These are phyloP conservation scores for Pardalotus punctatus DNA, from an alignment of 2,113 vertebrate species.

Conservation along the genomic window DNA sequence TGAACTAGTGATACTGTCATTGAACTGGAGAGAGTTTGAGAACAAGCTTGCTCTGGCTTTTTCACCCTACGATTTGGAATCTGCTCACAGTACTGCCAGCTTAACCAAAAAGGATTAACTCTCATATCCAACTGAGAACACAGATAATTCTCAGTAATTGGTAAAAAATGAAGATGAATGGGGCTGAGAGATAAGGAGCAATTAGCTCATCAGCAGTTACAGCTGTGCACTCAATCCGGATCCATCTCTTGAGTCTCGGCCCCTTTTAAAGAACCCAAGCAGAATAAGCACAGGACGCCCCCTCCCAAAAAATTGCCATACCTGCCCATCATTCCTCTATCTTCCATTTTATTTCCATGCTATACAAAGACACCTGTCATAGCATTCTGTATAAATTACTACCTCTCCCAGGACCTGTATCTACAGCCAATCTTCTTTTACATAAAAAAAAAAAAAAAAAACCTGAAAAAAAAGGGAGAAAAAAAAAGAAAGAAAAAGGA, in stretches of 20 bases:
- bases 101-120: slow-evolving; percentile 99
- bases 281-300: slow-evolving; percentile 87
- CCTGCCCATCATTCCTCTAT: slow-evolving; percentile 82
- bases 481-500: not conserved
- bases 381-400: slow-evolving; percentile 75
- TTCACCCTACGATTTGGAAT: slow-evolving; percentile 92
- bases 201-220: slow-evolving; percentile 99
- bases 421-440: slow-evolving; percentile 77
- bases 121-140: slow-evolving; percentile 99
- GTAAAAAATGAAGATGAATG: slow-evolving; percentile 99
- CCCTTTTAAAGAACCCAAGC: slow-evolving; percentile 87
- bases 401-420: slow-evolving; percentile 74
- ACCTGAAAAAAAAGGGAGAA: not conserved
- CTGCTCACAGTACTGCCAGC: slow-evolving; percentile 97
- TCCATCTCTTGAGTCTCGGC: slow-evolving; percentile 94
- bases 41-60: slow-evolving; percentile 87
- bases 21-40: slow-evolving; percentile 83
- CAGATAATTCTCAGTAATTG: slow-evolving; percentile 99
- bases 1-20: slow-evolving; percentile 78
- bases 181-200: slow-evolving; percentile 99
- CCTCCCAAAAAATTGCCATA: slow-evolving; percentile 74
- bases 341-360: slow-evolving; percentile 77
- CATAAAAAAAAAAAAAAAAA: slow-evolving; percentile 5
- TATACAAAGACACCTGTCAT: slow-evolving; percentile 88
- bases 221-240: slow-evolving; percentile 99